A percentile compares a stretch with the other conserved stretches of the same genome.
Evolutionary conservation across 1,140 invertebrate species (phyloP).

Genomic region (Calliopsis andreniformis): DNA sequence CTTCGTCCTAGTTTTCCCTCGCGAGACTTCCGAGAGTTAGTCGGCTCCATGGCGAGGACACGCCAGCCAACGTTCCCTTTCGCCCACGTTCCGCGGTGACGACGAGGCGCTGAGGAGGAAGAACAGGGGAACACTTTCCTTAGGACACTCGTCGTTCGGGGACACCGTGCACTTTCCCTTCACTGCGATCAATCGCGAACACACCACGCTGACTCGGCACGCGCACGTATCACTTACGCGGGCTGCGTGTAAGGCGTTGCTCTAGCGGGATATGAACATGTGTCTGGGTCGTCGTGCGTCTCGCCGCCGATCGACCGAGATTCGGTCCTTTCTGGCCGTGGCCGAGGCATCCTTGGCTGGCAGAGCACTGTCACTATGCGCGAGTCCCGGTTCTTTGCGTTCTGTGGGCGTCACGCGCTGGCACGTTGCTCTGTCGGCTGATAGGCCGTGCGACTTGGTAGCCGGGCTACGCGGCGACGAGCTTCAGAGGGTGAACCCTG

Average conservation of each 20-base stretch:
- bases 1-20: constrained; percentile 4
- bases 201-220: constrained; percentile 5
- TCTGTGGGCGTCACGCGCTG: background rate
- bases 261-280: constrained; percentile 65
- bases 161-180: background rate
- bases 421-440: background rate
- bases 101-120: background rate
- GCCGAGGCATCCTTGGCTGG: background rate
- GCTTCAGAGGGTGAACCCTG: constrained; percentile 42
- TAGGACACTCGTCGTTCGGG: background rate
- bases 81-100: background rate
- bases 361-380: constrained; percentile 8
- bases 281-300: constrained; percentile 28
- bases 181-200: constrained; percentile 22
- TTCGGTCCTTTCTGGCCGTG: background rate
- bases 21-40: no score
- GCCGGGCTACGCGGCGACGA: constrained; percentile 40
- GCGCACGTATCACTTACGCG: constrained; percentile 28
- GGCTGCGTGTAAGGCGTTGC: constrained; percentile 59
- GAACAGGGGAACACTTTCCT: background rate
- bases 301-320: constrained; percentile 17
- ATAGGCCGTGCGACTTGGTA: constrained; percentile 34
- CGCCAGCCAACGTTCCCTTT: background rate
- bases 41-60: no score
- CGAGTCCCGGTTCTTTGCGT: no score